A percentile compares a stretch with the other conserved stretches of the same genome.
Conservation (phyloP, 2,888 invertebrate species). For the Drosophila atripex region DNA sequence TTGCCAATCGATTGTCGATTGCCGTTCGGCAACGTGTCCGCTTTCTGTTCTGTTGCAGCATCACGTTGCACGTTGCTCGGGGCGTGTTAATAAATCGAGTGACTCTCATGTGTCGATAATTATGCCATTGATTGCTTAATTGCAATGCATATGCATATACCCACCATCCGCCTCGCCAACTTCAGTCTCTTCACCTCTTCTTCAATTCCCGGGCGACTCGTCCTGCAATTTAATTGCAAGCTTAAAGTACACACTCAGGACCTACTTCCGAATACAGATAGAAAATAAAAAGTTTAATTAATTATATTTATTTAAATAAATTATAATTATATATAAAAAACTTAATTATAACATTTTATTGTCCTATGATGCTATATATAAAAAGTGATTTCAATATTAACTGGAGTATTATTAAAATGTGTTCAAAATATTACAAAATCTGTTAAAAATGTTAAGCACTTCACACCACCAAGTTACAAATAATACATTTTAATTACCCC, state of each 20-base stretch:
- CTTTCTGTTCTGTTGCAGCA: constrained; percentile 13
- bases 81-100: constrained; percentile 78
- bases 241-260: constrained; percentile 55
- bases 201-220: constrained; percentile 38
- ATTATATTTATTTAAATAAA: not conserved
- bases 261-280: constrained; percentile 5
- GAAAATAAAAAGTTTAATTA: not conserved
- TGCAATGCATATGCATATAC: constrained; percentile 70
- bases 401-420: not conserved
- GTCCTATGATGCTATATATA: too few species aligned
- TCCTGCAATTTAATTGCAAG: constrained; percentile 50
- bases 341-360: too few species aligned
- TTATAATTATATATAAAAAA: not conserved
- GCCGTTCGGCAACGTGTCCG: constrained; percentile 17
- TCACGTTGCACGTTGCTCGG: constrained; percentile 37
- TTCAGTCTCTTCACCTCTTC: not conserved
- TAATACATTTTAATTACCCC: not conserved
- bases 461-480: not conserved
- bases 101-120: constrained; percentile 77
- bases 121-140: constrained; percentile 78
- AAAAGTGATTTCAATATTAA: too few species aligned
- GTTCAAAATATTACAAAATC: too few species aligned
- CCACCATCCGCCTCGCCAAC: not conserved
- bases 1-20: constrained; percentile 45
- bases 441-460: not conserved